Evolutionary conservation across 2,888 invertebrate genomes (phyloP), one percentile per base, ranked within the genome.

Genomic region (Drosophila setosimentum): DNA sequence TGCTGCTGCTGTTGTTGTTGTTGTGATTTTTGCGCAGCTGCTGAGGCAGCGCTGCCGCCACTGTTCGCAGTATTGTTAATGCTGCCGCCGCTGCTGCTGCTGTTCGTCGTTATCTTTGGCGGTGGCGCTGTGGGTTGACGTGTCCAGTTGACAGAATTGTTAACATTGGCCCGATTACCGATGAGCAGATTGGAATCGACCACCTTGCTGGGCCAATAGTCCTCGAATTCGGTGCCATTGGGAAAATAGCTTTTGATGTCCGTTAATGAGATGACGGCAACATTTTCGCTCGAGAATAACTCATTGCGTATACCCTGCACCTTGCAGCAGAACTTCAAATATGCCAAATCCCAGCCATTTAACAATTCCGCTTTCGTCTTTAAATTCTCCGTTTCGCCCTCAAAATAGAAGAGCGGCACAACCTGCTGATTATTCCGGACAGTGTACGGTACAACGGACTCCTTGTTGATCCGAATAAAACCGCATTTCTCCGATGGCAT

Each of bases 301-400:
- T 98, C 98, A 91, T 97, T 98, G 78, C 98, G 94, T 83, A 98
- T 98, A 60, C 98, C 98, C 93, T 98, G 98, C 79, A 98, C 98
- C 94, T 98, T 98, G 93, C 98, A 98, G 93, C 98, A 98, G 93
- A 98, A 98, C 93, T 98, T 98, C 78, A 98, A 94, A 93, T 98
- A 98, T 0, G 98, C 97, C 80, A 98, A 94, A 93, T 98, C 98
- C 98, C 98, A 98, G 71, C 97, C 97, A 91, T 97, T 97, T 42
- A 98, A 93, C 92, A 97, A 96, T 90, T 97, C 97, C 3, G 98
- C 97, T 92, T 97, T 97, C 74, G 96, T 95, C 92, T 97, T 97
- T 37, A 98, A 94, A 94, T 97, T 97, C 92, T 98, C 98, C n/a
- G 97, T 98, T 94, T 97, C 97, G 81, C 98, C 98, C 64, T 93